Conservation (phyloP, 2,888 invertebrate species). For the Tetragonula carbonaria region DNA sequence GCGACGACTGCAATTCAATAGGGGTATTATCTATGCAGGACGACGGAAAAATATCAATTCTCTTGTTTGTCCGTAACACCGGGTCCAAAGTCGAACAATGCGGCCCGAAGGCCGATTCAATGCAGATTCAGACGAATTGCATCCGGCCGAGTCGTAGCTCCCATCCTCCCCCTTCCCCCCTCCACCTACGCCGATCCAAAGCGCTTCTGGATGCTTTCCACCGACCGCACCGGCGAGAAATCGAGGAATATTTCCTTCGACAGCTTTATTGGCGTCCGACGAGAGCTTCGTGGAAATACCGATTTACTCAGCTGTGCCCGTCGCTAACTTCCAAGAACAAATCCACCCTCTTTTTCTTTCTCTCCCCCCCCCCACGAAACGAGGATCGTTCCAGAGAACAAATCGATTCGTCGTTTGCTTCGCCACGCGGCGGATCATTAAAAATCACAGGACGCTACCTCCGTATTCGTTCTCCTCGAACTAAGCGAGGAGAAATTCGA, state of each 20-base stretch:
- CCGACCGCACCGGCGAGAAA: constrained; percentile 20
- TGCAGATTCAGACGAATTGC: constrained; percentile 74
- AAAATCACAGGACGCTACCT: neutral
- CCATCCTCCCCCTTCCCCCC: too few relatives aligned
- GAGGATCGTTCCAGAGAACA: neutral
- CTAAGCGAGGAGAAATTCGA: neutral
- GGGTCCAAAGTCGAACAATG: constrained; percentile 65
- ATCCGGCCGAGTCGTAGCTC: constrained; percentile 60
- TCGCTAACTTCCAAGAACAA: neutral
- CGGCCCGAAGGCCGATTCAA: constrained; percentile 67
- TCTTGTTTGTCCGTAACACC: constrained; percentile 68
- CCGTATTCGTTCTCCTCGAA: neutral
- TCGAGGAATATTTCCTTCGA: constrained; percentile 50
- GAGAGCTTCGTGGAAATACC: constrained; percentile 39
- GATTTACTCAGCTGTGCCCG: neutral
- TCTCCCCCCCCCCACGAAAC: too few relatives aligned
- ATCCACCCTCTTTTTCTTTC: neutral
- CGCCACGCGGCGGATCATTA: neutral
- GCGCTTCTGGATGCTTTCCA: constrained; percentile 48
- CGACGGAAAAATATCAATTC: constrained; percentile 73
- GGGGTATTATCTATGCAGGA: constrained; percentile 69
- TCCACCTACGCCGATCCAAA: constrained; percentile 15
- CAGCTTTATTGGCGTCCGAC: constrained; percentile 46
- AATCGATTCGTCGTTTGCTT: neutral
- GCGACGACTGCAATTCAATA: constrained; percentile 66